Base-by-base conservation (phyloP, 2,113 vertebrate genomes). In the Cyanoderma ruficeps region DNA sequence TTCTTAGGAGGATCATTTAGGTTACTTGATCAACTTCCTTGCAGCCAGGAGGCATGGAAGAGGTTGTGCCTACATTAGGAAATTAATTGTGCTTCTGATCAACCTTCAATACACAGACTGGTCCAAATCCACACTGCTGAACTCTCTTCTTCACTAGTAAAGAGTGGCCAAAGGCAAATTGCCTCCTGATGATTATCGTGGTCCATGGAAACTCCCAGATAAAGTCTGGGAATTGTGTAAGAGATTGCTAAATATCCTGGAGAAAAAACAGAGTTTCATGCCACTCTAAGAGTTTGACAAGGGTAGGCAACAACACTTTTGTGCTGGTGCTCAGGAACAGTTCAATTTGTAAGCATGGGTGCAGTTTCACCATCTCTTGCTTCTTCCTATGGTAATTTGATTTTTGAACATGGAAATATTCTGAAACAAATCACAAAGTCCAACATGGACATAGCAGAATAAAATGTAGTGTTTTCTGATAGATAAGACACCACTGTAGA, bases 171-270 rank as follows among this genome's bases (percentile, higher is more conserved):
- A 22, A 44, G 6, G 24, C 5, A 89, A 60, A 57, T 28, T 90
- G 4, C 5, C 5, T 74, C 9, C 15, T 46, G 10, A 13, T 0
- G 0, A 42, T 25, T 14, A 53, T n/a, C 8, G 2, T 6, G 10
- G 14, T 9, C 15, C 27, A 24, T 11, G 72, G 42, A n/a, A 86
- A 80, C 6, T 68, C 30, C 13, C 35, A n/a, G 13, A 3, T 35
- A 53, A 42, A 42, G 0, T 24, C 14, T 71, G 33, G 13, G 37
- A 90, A 71, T n/a, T 60, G 2, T 69, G 13, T 46, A 21, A 71
- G 31, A 72, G 8, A 9, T 39, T 65, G 15, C 10, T 33, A 46
- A 81, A 60, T 55, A 11, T 55, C 18, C 15, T 28, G 13, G 27
- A 28, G 19, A 15, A 94, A 91, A 87, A 63, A 3, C 7, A 1